Evolutionary conservation across 2,113 vertebrate species (phyloP).

Genomic region (Oncorhynchus tshawytscha): DNA sequence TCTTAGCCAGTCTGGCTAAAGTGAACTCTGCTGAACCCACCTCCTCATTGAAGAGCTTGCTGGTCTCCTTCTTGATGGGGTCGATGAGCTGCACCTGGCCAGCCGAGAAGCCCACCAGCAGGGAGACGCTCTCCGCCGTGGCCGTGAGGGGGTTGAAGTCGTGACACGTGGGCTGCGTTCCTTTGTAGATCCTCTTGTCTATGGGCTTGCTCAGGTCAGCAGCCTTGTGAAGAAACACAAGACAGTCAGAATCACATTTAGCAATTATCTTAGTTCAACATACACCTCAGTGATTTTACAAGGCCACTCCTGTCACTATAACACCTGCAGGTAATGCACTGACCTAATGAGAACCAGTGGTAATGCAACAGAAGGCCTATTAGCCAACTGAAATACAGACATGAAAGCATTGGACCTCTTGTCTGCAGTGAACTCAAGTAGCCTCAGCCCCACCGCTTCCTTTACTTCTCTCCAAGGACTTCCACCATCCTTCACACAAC

Average conservation of each 20-base stretch:
- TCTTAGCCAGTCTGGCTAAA: background rate
- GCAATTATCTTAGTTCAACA: no score
- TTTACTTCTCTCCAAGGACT: no score
- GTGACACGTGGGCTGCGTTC: constrained; percentile 98
- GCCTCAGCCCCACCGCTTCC: no score
- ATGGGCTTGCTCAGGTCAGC: constrained; percentile 98
- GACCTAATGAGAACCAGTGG: no score
- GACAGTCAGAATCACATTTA: background rate
- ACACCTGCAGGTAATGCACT: no score
- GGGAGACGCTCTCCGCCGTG: constrained; percentile 94
- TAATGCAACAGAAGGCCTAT: no score
- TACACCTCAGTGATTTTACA: no score
- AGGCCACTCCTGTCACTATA: no score
- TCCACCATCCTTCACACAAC: no score
- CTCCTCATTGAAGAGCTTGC: constrained; percentile 99
- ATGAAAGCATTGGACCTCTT: no score
- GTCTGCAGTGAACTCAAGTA: no score
- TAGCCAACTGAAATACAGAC: no score
- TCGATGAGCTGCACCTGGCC: constrained; percentile 99
- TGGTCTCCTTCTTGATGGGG: constrained; percentile 99
- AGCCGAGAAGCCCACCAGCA: constrained; percentile 98
- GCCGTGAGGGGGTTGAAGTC: constrained; percentile 99
- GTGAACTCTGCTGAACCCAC: constrained; percentile 72
- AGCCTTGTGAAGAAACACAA: constrained; percentile 77
- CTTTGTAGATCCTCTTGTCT: constrained; percentile 99